Evolutionary conservation across 2,888 invertebrate species (phyloP), one percentile per base, ranked within the genome.

Genomic region (Acanthosoma haemorrhoidale): DNA sequence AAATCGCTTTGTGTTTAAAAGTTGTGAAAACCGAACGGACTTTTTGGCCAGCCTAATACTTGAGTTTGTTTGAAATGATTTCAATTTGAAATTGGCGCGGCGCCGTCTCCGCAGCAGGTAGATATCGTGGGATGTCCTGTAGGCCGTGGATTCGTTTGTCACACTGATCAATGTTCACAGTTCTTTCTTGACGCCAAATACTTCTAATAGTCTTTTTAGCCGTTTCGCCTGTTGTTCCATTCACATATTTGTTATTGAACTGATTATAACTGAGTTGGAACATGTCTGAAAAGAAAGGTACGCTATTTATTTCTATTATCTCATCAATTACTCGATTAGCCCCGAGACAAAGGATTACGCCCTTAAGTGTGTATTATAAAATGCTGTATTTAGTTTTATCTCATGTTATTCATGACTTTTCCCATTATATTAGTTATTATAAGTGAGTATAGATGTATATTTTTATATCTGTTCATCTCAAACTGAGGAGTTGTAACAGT

Each of bases 281-380:
- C 39, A 84, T 83, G 83, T 83, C 83, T 76, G 83, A 84, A 79
- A 84, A 83, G 78, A 84, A 84, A 84, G 83, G 83, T 84, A 83
- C 82, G 72, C 68, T 67, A 59, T 58, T 69, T 41, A 64, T 70
- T 81, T 82, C 83, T 68, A 34, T 70, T 15, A 38, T 64, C 43
- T 64, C 18, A 60, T 69, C 64, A 70, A 61, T 63, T 60, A 34
- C 69, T 66, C 41, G 25, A 21, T 8, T 58, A 25, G 15, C 25
- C 32, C 41, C 31, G 58, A 68, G 41, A 68, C 58, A 68, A 59
- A 60, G 69, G 61, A 43, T 60, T 43, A 68, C 68, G 68, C 59
- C 67, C 67, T 57, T 51, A 34, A 67, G 67, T 43, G 58, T 58
- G 68, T 29, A 67, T 34, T 67, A 32, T 67, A 32, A n/a, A n/a